Base-by-base conservation (phyloP, 2,113 vertebrate genomes). In the Formicarius rufipectus region DNA sequence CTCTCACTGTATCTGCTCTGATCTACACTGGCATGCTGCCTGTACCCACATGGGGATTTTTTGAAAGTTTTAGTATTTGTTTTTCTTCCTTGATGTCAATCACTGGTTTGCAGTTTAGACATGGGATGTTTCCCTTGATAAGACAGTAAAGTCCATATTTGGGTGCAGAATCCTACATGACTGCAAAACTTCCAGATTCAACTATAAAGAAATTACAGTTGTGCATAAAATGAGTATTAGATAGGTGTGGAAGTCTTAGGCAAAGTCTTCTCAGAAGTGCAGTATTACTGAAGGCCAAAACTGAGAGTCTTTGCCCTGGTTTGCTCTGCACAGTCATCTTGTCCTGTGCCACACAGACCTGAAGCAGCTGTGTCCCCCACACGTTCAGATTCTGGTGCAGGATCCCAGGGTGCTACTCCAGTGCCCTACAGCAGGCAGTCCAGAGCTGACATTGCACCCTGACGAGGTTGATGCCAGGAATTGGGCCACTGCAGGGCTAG, bases 371-470 rank as follows among this genome's bases (percentile, higher is more conserved):
- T 1, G 2, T 79, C 40, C 45, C 45, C 25, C 22, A 20, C 49
- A 20, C 35, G 18, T 62, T 23, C 28, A 37, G 80, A 67, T 10
- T 53, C 69, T 73, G 22, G 64, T 33, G 42, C 59, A 52, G 42
- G 37, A 42, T 55, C 13, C 44, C 37, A n/a, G 63, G 45, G 28
- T 16, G 8, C 45, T 40, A 47, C n/a, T 68, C 22, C 8, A 2
- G 44, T 47, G 58, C 52, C 47, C 64, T 49, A 0, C 0, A 2
- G 64, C 33, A 56, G n/a, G 9, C 16, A 5, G 24, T 12, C 22
- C 4, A 3, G n/a, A 40, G 30, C 71, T 42, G 76, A 30, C 44
- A 16, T 42, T 2, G 1, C 23, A 19, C 45, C 23, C 33, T 40
- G 20, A 42, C 55, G 11, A 10, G 28, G 18, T 2, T 55, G 24